Percentiles rank a stretch among this genome's conserved stretches.
These are phyloP conservation scores for Trichopria drosophilae DNA, from an alignment of 2,888 invertebrate genomes.

Conservation along the genomic window DNA sequence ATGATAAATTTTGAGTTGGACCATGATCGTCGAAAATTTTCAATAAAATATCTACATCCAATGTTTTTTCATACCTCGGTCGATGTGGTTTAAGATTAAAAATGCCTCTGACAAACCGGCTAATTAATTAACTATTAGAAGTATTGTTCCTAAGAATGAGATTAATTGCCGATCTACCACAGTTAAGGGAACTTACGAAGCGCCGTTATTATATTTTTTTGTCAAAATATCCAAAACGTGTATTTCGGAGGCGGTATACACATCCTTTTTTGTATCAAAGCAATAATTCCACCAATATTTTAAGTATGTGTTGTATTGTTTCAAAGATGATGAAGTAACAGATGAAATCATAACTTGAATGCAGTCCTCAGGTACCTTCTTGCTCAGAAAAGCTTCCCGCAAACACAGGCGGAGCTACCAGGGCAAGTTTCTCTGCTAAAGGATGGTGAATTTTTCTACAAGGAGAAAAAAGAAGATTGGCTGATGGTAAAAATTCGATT, in stretches of 20 bases:
- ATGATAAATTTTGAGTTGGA: conserved; percentile 5
- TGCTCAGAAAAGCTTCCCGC: too few relatives aligned
- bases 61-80: conserved; percentile 27
- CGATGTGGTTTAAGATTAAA: conserved; percentile 23
- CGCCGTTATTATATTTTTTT: conserved; percentile 16
- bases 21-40: conserved; percentile 7
- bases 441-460: conserved; percentile 17
- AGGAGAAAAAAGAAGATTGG: conserved; percentile 14
- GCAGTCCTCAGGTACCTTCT: too few relatives aligned
- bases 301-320: too few relatives aligned
- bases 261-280: too few relatives aligned
- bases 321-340: too few relatives aligned
- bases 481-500: conserved; percentile 12
- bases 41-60: conserved; percentile 25
- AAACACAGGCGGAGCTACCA: too few relatives aligned
- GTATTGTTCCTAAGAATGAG: conserved; percentile 11
- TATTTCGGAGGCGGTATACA: too few relatives aligned
- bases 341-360: too few relatives aligned
- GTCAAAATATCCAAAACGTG: conserved; percentile 2
- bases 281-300: too few relatives aligned
- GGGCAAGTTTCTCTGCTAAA: too few relatives aligned
- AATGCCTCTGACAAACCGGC: conserved; percentile 26
- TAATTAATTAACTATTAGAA: conserved; percentile 8
- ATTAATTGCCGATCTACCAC: conserved; percentile 22
- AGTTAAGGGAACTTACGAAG: conserved; percentile 25